phyloP scores from a whole-genome alignment of 1,140 invertebrate genomes.

The Atta cephalotes region DNA sequence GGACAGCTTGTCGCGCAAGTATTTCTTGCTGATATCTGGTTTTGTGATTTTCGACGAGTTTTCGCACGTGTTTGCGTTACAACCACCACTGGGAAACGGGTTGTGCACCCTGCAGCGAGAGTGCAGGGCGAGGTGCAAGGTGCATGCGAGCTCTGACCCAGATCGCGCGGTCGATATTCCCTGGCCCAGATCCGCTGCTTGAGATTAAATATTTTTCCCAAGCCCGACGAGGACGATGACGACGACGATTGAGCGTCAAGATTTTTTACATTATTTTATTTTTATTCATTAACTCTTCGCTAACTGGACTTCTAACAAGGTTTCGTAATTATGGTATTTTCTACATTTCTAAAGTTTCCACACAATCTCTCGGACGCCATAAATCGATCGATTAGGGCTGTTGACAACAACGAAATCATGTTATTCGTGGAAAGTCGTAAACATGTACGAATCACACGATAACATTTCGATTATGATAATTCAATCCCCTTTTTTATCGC shows the following conservation, averaged over 20 bases:
- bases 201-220: slow-evolving; percentile 80
- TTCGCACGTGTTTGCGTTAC: slow-evolving; percentile 50
- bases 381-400: background rate
- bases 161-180: slow-evolving; percentile 83
- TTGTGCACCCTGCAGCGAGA: slow-evolving; percentile 57
- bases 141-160: slow-evolving; percentile 82
- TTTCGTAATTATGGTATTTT: background rate
- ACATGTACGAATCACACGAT: background rate
- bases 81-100: slow-evolving; percentile 30
- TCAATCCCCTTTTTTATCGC: background rate
- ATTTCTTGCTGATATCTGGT: background rate
- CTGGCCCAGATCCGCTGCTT: slow-evolving; percentile 82
- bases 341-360: background rate
- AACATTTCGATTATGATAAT: background rate
- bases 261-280: slow-evolving; percentile 7
- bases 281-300: background rate
- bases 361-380: background rate
- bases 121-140: slow-evolving; percentile 72
- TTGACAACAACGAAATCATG: background rate
- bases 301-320: too few species aligned
- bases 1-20: background rate
- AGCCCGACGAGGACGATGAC: slow-evolving; percentile 43
- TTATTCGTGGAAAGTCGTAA: background rate
- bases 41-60: slow-evolving; percentile 47
- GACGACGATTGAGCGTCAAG: slow-evolving; percentile 3